Evolutionary conservation across 2,888 invertebrate species (phyloP), one percentile per base, ranked within the genome.

Genomic region (Drepana falcataria): DNA sequence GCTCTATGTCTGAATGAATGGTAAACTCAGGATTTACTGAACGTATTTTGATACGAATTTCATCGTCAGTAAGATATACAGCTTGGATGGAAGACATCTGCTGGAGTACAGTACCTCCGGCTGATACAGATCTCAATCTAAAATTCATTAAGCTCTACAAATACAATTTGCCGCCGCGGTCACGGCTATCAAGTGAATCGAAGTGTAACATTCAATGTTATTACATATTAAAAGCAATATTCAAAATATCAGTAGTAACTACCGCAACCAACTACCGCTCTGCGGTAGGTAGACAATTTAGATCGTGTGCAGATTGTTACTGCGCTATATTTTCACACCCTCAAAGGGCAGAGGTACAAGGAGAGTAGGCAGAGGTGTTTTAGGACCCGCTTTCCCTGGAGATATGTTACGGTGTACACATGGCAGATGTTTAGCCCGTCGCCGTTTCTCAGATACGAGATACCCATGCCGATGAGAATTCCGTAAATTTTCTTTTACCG

Each of bases 201-300:
- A 34, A 35, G 52, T 41, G 52, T 47, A 47, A 47, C 34, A 35
- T 53, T 59, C 59, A 57, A 59, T 55, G 55, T 56, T 54, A 53
- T 55, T 52, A 35, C 35, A 49, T 49, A 52, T 53, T 48, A 52
- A 59, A 59, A 59, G 54, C 55, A 52, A 35, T 48, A n/a, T 47
- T 56, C 51, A 59, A 56, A 56, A 56, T 44, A 4, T 21, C 21
- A 21, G 21, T 21, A 9, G 55, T 41, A 40, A 54, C 49, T 51
- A 51, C 49, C 47, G 35, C 41, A 49, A 49, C 53, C 57, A 56
- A 59, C 37, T 37, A 44, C 9, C 44, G 44, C 44, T 44, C 44
- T 9, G 44, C 44, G 44, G 44, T 44, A 44, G 44, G 44, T 44
- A 44, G 44, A 7, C 9, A 44, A 9, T 44, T 44, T 44, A 44